A percentile compares a stretch with the other conserved stretches of the same genome.
These are phyloP conservation scores for Caenorhabditis uteleia DNA, from an alignment of 2,888 invertebrate species.

Conservation along the genomic window DNA sequence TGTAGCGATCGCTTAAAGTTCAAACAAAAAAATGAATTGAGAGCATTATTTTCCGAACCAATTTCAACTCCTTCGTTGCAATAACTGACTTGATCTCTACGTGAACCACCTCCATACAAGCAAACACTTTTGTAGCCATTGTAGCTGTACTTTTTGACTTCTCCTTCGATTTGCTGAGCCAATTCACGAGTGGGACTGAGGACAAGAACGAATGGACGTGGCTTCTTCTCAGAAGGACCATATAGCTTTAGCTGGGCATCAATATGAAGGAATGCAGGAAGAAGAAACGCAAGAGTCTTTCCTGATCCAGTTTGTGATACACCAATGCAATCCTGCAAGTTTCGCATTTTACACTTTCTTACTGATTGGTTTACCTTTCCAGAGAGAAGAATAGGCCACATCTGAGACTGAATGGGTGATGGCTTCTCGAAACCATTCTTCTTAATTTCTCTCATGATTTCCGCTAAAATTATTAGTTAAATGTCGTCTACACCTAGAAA, in stretches of 20 bases:
- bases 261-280: conserved; percentile 91
- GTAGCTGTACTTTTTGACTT: conserved; percentile 87
- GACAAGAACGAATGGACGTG: conserved; percentile 84
- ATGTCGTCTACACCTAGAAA: too few species aligned
- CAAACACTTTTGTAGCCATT: conserved; percentile 83
- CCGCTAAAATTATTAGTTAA: too few species aligned
- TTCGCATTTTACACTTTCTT: too few species aligned
- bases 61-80: conserved; percentile 86
- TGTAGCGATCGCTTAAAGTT: conserved; percentile 80
- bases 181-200: conserved; percentile 91
- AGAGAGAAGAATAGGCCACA: conserved; percentile 83
- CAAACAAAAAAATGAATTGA: conserved; percentile 59
- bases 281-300: conserved; percentile 75
- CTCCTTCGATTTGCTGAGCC: conserved; percentile 89
- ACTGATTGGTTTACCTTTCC: too few species aligned
- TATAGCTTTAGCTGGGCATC: conserved; percentile 77
- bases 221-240: conserved; percentile 26
- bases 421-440: conserved; percentile 84
- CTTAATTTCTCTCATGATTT: conserved; percentile 81
- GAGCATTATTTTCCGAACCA: conserved; percentile 70
- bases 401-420: conserved; percentile 85
- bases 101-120: conserved; percentile 87
- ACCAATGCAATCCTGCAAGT: conserved; percentile 84
- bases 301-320: conserved; percentile 91
- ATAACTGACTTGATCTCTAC: conserved; percentile 80